Evolutionary conservation across 2,888 invertebrate species (phyloP).

Genomic region (Taenaris catops): DNA sequence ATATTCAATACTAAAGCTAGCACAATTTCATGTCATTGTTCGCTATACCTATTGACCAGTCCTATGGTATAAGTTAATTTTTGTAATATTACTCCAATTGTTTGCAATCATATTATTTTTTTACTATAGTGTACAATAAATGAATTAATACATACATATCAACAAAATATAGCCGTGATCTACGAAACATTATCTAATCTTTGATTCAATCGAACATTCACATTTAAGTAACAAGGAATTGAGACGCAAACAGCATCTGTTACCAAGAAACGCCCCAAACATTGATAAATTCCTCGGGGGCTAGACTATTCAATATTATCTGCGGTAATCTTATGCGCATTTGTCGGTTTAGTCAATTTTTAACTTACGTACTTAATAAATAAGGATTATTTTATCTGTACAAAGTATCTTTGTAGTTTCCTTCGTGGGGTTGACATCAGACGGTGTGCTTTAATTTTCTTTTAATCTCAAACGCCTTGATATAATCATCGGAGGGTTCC

Average conservation of each 20-base stretch:
- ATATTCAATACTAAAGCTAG: too few relatives aligned
- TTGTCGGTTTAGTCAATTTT: conserved; percentile 17
- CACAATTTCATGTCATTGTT: too few relatives aligned
- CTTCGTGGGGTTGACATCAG: conserved; percentile 60
- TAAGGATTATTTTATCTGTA: conserved; percentile 25
- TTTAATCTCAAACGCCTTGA: conserved; percentile 73
- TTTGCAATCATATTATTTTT: too few relatives aligned
- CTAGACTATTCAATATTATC: conserved; percentile 49
- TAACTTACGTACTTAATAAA: conserved; percentile 26
- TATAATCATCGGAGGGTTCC: conserved; percentile 69
- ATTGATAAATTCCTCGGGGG: conserved; percentile 70
- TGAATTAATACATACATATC: too few relatives aligned
- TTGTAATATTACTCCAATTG: too few relatives aligned
- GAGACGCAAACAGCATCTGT: conserved; percentile 60
- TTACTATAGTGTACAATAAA: too few relatives aligned
- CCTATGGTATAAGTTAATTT: too few relatives aligned
- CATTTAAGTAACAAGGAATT: conserved; percentile 13
- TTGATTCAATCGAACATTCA: too few relatives aligned
- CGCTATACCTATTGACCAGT: too few relatives aligned
- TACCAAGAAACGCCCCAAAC: conserved; percentile 72
- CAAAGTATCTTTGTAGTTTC: conserved; percentile 23
- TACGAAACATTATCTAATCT: too few relatives aligned
- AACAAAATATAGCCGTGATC: too few relatives aligned
- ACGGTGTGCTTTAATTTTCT: conserved; percentile 74
- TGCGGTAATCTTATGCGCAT: conserved; percentile 40